phyloP scores from a whole-genome alignment of 2,888 invertebrate species.

The Drosophila melanosoma region DNA sequence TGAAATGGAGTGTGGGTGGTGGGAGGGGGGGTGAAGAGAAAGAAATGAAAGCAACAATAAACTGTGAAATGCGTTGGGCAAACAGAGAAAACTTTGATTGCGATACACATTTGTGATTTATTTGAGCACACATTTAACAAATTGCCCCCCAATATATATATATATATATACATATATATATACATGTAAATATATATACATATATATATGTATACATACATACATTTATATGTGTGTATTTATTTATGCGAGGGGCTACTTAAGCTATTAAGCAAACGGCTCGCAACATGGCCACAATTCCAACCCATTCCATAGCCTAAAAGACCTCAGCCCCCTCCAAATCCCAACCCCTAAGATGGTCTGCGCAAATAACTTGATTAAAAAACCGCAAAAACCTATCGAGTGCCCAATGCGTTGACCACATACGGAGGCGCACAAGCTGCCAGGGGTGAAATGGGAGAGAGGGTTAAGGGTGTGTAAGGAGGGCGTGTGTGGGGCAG shows the following conservation, averaged over 20 bases:
- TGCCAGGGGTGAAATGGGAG: background rate
- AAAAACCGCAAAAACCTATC: slow-evolving; percentile 81
- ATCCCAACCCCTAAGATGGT: slow-evolving; percentile 33
- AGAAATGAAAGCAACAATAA: slow-evolving; percentile 20
- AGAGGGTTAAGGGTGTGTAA: background rate
- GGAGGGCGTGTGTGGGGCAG: background rate
- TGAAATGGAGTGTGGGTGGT: background rate
- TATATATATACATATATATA: slow-evolving; percentile 17
- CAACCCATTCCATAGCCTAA: background rate
- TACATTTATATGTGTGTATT: slow-evolving; percentile 46
- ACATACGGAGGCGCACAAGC: slow-evolving; percentile 35
- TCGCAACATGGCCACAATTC: background rate
- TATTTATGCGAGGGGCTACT: slow-evolving; percentile 70
- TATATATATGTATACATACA: slow-evolving; percentile 15
- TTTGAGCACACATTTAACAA: slow-evolving; percentile 79
- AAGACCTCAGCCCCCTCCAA: too few species aligned
- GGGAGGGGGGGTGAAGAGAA: background rate
- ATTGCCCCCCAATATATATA: slow-evolving; percentile 56
- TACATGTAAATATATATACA: slow-evolving; percentile 20
- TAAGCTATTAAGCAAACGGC: slow-evolving; percentile 60
- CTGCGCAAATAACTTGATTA: slow-evolving; percentile 78
- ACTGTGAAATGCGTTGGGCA: slow-evolving; percentile 51
- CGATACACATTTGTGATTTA: slow-evolving; percentile 79
- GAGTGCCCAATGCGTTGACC: slow-evolving; percentile 69
- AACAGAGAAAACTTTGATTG: slow-evolving; percentile 72